Base-by-base conservation (phyloP, 2,113 vertebrate species). In the Trichomycterus rosablanca region DNA sequence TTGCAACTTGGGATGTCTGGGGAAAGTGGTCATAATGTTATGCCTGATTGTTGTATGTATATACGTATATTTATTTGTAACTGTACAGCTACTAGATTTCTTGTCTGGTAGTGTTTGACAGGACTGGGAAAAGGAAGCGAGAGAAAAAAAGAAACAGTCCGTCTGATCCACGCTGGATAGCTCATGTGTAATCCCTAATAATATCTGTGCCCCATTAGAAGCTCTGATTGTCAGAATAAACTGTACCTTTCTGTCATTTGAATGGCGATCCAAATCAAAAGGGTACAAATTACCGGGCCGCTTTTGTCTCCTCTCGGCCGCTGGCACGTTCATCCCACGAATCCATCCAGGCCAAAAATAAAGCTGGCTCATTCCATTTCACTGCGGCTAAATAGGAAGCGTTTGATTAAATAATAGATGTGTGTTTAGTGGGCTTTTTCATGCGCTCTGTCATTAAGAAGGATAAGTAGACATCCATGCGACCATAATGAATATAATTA, bases 371-470 rank as follows among this genome's bases (percentile, higher is more conserved):
- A 56, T 62, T 83, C 84, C 85, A 81, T 81, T 76, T 81, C 79
- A 83, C 84, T 79, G 87, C 80, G 87, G 87, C 89, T 88, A 88
- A 91, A 89, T 88, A 89, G 89, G 89, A 92, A 85, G 76, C 88
- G 89, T 93, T 93, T 97, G 93, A 94, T 96, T 93, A 91, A 98
- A 94, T 97, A 97, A 95, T 95, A 93, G 91, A 93, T 94, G 91
- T 91, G 90, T 91, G 93, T 92, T 93, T 85, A 87, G 85, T 83
- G 88, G 87, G 80, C 78, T 81, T 83, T 85, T 83, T 90, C 77
- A 86, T 90, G 89, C 78, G 84, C 86, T 76, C 82, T 95, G 91
- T 91, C 92, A 93, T 91, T 95, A 93, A 89, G 81, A 84, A 89
- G 90, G 92, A 94, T 93, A 92, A 92, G 88, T 89, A 92, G 90